phyloP scores from a whole-genome alignment of 2,113 vertebrate genomes.

The Mormyrus lacerda region DNA sequence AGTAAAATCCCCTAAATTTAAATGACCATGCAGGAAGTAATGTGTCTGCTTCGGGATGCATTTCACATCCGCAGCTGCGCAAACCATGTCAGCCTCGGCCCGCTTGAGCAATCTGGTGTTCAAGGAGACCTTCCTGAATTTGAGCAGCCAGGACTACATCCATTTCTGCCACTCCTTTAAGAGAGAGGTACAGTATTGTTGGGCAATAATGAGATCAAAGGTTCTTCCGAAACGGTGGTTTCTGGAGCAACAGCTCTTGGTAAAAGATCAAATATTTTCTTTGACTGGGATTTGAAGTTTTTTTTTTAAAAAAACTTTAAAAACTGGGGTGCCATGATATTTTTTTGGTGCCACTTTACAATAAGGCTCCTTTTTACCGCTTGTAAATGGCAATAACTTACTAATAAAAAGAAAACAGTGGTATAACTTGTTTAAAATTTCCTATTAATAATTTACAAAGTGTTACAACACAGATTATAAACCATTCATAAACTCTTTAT shows the following conservation, averaged over 20 bases:
- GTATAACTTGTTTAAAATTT: no score
- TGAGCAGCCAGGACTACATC: constrained; percentile 57
- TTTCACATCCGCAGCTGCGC: constrained; percentile 52
- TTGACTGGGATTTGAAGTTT: neutral
- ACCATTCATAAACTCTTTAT: no score
- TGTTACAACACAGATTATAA: no score
- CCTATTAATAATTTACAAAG: no score
- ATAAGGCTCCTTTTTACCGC: no score
- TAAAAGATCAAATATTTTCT: neutral
- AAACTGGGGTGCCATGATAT: no score
- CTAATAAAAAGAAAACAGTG: no score
- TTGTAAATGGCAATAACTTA: no score
- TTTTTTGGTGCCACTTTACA: no score
- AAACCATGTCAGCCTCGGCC: constrained; percentile 53
- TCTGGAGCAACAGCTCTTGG: neutral
- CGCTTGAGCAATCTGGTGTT: constrained; percentile 58
- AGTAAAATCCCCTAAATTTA: neutral
- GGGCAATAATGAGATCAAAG: neutral
- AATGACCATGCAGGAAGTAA: neutral
- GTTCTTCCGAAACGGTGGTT: neutral
- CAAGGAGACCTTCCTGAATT: constrained; percentile 46
- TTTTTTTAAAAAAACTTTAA: neutral
- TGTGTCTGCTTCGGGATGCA: neutral
- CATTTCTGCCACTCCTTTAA: constrained; percentile 54
- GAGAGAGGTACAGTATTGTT: constrained; percentile 49